Conservation (phyloP, 2,113 vertebrate genomes). For the Ameiurus melas region DNA sequence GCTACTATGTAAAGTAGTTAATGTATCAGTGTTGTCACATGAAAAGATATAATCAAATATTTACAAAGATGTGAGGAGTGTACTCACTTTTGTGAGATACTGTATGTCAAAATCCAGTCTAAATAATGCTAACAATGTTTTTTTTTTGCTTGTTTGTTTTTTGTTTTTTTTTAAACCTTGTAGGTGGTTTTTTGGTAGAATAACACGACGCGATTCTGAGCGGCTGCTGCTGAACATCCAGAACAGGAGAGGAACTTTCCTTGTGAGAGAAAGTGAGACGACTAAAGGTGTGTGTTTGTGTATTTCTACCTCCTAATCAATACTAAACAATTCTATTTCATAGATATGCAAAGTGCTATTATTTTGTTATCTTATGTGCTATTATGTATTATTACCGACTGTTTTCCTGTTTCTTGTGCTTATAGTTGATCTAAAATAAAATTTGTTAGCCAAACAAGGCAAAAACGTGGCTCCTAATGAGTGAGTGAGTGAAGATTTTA, state of each 20-base stretch:
- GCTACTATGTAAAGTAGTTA: no score
- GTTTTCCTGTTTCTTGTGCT: not conserved
- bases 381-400: not conserved
- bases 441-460: not conserved
- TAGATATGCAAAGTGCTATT: not conserved
- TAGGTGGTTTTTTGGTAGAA: constrained; percentile 98
- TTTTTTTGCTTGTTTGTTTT: constrained; percentile 31
- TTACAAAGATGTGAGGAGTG: no score
- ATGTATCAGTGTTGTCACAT: no score
- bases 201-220: constrained; percentile 92
- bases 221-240: constrained; percentile 86
- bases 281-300: constrained; percentile 83
- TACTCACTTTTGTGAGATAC: no score
- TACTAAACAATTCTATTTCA: not conserved
- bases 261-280: constrained; percentile 95
- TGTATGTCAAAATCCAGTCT: not conserved
- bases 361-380: not conserved
- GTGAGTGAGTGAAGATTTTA: not conserved
- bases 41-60: no score
- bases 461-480: not conserved
- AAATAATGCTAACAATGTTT: not conserved
- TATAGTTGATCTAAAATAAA: not conserved
- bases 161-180: constrained; percentile 50
- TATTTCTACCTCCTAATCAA: not conserved
- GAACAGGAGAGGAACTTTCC: constrained; percentile 91